Evolutionary conservation across 2,797 vertebrate genomes (phyloP).

Genomic region (Salmo trutta): DNA sequence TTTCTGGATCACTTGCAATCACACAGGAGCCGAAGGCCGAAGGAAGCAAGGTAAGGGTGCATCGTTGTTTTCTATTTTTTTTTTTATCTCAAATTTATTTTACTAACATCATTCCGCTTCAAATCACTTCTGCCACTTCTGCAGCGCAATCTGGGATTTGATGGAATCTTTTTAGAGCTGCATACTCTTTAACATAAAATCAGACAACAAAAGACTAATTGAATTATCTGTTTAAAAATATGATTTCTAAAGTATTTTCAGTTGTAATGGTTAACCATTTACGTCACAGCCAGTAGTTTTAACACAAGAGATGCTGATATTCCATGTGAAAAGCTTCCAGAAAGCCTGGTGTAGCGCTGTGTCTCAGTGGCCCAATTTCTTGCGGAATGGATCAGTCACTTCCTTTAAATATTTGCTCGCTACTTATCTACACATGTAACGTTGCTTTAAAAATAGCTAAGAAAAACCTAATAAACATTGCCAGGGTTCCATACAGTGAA

Average conservation of each 20-base stretch:
- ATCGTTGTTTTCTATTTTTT: slow-evolving; percentile 40
- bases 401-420: slow-evolving; percentile 53
- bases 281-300: neutral
- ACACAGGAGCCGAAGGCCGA: slow-evolving; percentile 82
- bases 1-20: slow-evolving; percentile 82
- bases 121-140: slow-evolving; percentile 56
- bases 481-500: neutral
- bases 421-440: slow-evolving; percentile 56
- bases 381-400: slow-evolving; percentile 54
- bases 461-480: slow-evolving; percentile 4
- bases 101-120: slow-evolving; percentile 74
- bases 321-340: slow-evolving; percentile 49
- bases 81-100: slow-evolving; percentile 20
- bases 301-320: slow-evolving; percentile 21
- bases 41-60: slow-evolving; percentile 80
- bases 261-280: no score
- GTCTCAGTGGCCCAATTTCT: slow-evolving; percentile 51
- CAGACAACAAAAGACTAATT: neutral
- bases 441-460: slow-evolving; percentile 33
- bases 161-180: slow-evolving; percentile 57
- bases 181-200: neutral
- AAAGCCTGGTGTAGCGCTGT: slow-evolving; percentile 49
- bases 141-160: slow-evolving; percentile 55
- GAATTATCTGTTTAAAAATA: neutral
- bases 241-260: neutral